A percentile compares a stretch with the other conserved stretches of the same genome.
phyloP scores from a whole-genome alignment of 35 echinoderm and acorn worm genomes.

The Stichopus chloronotus region DNA sequence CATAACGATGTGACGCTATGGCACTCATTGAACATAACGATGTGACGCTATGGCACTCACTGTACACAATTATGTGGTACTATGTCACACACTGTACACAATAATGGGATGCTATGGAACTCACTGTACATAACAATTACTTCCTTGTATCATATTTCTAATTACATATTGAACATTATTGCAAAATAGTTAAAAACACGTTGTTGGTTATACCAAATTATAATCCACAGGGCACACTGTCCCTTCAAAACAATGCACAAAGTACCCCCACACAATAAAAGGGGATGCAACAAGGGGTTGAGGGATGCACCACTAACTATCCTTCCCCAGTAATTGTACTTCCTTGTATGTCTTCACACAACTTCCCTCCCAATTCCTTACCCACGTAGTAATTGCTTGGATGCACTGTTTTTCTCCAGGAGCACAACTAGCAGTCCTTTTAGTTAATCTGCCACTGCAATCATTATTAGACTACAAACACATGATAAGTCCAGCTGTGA shows the following conservation, averaged over 20 bases:
- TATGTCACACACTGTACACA: slow-evolving; percentile 27
- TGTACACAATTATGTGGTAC: background rate
- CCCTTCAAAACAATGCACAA: background rate
- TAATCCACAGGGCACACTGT: background rate
- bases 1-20: background rate
- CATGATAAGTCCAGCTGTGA: too few relatives aligned
- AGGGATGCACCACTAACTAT: too few relatives aligned
- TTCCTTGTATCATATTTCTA: background rate
- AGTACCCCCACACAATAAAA: background rate
- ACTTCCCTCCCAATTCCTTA: background rate
- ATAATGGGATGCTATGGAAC: background rate
- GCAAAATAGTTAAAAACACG: slow-evolving; percentile 13
- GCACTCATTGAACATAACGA: too few relatives aligned
- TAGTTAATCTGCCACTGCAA: too few relatives aligned
- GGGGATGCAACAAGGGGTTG: background rate
- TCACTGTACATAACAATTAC: slow-evolving; percentile 35
- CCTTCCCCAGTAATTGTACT: background rate
- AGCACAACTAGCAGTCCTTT: too few relatives aligned
- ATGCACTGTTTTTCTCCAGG: too few relatives aligned
- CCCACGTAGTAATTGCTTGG: too few relatives aligned
- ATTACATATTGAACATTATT: slow-evolving; percentile 57
- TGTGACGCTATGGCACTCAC: too few relatives aligned
- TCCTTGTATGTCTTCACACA: background rate
- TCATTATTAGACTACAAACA: too few relatives aligned
- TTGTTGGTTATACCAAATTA: background rate